Base-by-base conservation (phyloP, 2,888 invertebrate genomes). In the Aromia moschata region DNA sequence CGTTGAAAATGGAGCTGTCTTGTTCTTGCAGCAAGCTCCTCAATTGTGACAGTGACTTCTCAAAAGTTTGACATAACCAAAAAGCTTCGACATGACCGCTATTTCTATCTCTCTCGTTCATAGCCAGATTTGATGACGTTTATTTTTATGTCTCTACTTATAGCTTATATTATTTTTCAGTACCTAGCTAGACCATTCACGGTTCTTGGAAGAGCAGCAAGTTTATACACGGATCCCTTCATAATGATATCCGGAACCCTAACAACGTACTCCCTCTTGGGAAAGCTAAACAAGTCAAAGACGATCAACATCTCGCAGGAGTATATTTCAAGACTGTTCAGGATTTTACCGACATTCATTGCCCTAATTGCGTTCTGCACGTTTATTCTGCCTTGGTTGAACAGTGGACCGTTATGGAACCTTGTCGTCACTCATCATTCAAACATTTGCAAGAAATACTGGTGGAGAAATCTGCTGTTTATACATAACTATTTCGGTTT, bases 401-500 rank as follows among this genome's bases (percentile, higher is more conserved):
- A 85, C 45, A 84, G 85, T 0, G 89, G 89, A 2, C 89, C 89
- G 0, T 85, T 88, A 73, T 89, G 89, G 89, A 88, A 88, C 71
- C 79, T 87, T 12, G 88, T 89, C 0, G 85, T 89, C 3, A 85
- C 84, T 0, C 86, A 88, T 69, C 88, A 89, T 74, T 85, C 89
- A 0, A 83, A 86, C 41, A 85, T 88, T 54, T 89, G 89, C 76
- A 88, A 89, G 74, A 80, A 83, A 69, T 83, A 87, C 56, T 89
- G 89, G 88, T 89, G 89, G 89, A 83, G 87, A 69, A 89, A 89
- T 72, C 80, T 89, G 61, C 76, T 89, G 0, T 89, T 89, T 67
- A 87, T 89, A 53, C 89, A 89, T 71, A 89, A 89, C 75, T 89
- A 89, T 73, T 89, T 86, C 71, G 89, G 89, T 36, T 89, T 89